Percentiles rank a stretch among this genome's conserved stretches.
Conservation (phyloP, 2,113 vertebrate genomes). For the Ardeotis arabs region DNA sequence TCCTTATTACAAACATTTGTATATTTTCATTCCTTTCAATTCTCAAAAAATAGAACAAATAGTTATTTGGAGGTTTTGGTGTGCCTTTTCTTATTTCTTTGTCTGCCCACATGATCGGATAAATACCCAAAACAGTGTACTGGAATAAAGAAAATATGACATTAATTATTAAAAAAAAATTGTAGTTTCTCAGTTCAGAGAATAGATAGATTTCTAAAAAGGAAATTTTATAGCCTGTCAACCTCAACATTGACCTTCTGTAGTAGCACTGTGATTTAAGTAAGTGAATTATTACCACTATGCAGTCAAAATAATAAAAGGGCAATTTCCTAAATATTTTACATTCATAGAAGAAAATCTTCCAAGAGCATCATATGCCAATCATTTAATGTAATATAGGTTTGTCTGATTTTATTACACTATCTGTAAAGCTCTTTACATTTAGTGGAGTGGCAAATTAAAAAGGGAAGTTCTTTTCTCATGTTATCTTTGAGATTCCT, state of each 20-base stretch:
- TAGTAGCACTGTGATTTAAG: conserved; percentile 26
- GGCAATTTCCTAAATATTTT: conserved; percentile 40
- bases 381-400: not conserved
- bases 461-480: not conserved
- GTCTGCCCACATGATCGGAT: not conserved
- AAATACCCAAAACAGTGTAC: not conserved
- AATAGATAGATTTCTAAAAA: conserved; percentile 7
- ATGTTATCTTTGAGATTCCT: fast-evolving
- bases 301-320: conserved; percentile 31
- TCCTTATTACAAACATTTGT: not conserved
- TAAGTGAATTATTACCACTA: not conserved
- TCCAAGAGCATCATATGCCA: not conserved
- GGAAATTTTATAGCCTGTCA: conserved; percentile 42
- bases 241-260: not conserved
- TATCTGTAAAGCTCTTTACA: not conserved
- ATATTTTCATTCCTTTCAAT: not conserved
- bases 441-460: not conserved
- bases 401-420: not conserved
- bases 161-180: not conserved
- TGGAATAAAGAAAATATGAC: not conserved
- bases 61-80: not conserved
- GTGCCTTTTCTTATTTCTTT: not conserved
- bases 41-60: not conserved
- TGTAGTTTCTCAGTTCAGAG: not conserved
- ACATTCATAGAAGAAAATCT: not conserved